Evolutionary conservation across 2,888 invertebrate genomes (phyloP).

Genomic region (Macrosoma leucophasiata): DNA sequence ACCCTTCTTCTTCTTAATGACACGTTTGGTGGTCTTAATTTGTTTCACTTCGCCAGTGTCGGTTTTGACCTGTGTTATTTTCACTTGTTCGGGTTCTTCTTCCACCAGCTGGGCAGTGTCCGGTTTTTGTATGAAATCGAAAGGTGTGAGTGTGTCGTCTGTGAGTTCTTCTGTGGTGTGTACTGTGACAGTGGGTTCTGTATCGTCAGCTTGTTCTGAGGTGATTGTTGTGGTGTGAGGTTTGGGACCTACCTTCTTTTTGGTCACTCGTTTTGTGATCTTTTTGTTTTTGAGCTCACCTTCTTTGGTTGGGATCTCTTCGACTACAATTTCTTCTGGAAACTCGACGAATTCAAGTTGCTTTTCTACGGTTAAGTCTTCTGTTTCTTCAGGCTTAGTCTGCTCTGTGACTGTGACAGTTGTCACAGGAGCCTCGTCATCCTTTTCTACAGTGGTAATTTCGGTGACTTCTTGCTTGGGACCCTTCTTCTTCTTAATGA

Average conservation of each 20-base stretch:
- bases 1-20: too few relatives aligned
- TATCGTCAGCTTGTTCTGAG: too few relatives aligned
- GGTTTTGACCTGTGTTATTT: too few relatives aligned
- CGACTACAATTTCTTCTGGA: conserved; percentile 19
- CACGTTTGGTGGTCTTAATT: too few relatives aligned
- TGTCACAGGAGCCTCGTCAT: conserved; percentile 31
- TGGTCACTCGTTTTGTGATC: conserved; percentile 36
- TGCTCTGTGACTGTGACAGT: conserved; percentile 27
- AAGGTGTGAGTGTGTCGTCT: too few relatives aligned
- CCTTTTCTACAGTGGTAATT: conserved; percentile 26
- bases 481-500: conserved; percentile 32
- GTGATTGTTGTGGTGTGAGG: too few relatives aligned
- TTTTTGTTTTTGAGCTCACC: conserved; percentile 36
- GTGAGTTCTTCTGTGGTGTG: too few relatives aligned
- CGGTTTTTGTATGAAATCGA: too few relatives aligned
- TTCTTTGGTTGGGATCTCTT: conserved; percentile 35
- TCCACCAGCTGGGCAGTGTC: too few relatives aligned
- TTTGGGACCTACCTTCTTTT: conserved; percentile 35
- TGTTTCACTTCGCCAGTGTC: too few relatives aligned
- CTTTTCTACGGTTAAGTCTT: conserved; percentile 25
- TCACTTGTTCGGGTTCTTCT: too few relatives aligned
- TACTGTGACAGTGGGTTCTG: too few relatives aligned
- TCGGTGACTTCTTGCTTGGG: conserved; percentile 25
- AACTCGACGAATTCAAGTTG: conserved; percentile 5
- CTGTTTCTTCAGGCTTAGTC: conserved; percentile 22